Percentiles rank a stretch among this genome's conserved stretches.
Evolutionary conservation across 1,140 invertebrate genomes (phyloP).

Genomic region (Scaptodrosophila lebanonensis): DNA sequence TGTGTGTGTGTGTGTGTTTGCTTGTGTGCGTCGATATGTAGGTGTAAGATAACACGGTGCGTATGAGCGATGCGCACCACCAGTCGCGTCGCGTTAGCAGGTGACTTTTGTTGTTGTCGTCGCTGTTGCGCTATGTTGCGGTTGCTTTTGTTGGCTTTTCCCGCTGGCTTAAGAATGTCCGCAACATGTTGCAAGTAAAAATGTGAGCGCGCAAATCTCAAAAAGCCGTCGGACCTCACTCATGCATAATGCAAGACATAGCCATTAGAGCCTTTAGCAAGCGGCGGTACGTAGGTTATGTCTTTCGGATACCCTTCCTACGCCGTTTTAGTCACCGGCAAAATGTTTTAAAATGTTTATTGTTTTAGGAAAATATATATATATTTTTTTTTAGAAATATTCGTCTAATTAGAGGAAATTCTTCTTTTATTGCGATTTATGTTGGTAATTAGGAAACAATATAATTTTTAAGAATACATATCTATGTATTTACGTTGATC

Average conservation of each 20-base stretch:
- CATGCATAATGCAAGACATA: constrained; percentile 11
- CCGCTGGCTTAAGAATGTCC: constrained; percentile 11
- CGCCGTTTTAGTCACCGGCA: too few relatives aligned
- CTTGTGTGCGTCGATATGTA: constrained; percentile 2
- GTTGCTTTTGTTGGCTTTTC: constrained; percentile 24
- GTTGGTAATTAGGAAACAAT: too few relatives aligned
- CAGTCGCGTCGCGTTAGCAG: constrained; percentile 1
- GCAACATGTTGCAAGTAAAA: constrained; percentile 43
- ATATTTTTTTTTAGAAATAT: too few relatives aligned
- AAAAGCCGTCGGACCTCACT: constrained; percentile 9
- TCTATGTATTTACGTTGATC: too few relatives aligned
- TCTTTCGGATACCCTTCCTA: too few relatives aligned
- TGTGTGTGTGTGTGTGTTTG: neutral
- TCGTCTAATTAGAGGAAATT: too few relatives aligned
- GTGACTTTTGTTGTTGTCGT: constrained; percentile 15
- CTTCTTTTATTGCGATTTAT: too few relatives aligned
- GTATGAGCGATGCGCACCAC: constrained; percentile 20
- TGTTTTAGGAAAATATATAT: too few relatives aligned
- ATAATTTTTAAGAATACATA: too few relatives aligned
- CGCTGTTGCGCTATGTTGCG: constrained; percentile 27
- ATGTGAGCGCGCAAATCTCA: constrained; percentile 5
- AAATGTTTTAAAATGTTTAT: too few relatives aligned
- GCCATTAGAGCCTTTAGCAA: neutral
- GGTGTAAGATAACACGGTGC: constrained; percentile 28
- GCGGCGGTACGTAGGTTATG: too few relatives aligned